Conservation (phyloP, 2,113 vertebrate species). For the Siphamia tubifer region DNA sequence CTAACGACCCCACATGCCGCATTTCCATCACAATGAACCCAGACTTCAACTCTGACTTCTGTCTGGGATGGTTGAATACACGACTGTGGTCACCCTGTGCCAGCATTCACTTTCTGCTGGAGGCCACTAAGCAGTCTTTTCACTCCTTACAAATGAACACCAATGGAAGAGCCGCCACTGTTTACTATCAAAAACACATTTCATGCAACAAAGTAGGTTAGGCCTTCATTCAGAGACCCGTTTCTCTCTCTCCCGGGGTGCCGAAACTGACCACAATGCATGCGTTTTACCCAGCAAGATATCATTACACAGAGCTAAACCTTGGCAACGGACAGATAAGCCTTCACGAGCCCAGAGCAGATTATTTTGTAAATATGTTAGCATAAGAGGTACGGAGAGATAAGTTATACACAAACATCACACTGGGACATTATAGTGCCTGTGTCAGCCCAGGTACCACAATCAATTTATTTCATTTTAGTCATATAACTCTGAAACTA, state of each 20-base stretch:
- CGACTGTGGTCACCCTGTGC: slow-evolving; percentile 61
- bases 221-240: slow-evolving; percentile 23
- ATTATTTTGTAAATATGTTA: slow-evolving; percentile 60
- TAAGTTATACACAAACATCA: neutral
- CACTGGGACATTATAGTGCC: neutral
- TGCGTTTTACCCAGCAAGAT: slow-evolving; percentile 1
- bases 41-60: slow-evolving; percentile 79
- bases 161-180: slow-evolving; percentile 45
- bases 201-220: slow-evolving; percentile 47
- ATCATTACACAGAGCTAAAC: neutral
- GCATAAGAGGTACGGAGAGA: slow-evolving; percentile 9
- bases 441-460: rapidly evolving
- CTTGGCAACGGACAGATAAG: slow-evolving; percentile 11
- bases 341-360: neutral
- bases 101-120: slow-evolving; percentile 61
- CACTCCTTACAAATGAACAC: slow-evolving; percentile 52
- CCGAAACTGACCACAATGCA: slow-evolving; percentile 25
- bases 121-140: slow-evolving; percentile 63
- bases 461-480: neutral
- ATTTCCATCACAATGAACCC: slow-evolving; percentile 83
- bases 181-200: slow-evolving; percentile 66
- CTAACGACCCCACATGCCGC: slow-evolving; percentile 72
- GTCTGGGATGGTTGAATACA: slow-evolving; percentile 76
- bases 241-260: neutral
- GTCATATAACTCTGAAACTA: rapidly evolving